Evolutionary conservation across 2,113 vertebrate species (phyloP).

Genomic region (Mixornis gularis): DNA sequence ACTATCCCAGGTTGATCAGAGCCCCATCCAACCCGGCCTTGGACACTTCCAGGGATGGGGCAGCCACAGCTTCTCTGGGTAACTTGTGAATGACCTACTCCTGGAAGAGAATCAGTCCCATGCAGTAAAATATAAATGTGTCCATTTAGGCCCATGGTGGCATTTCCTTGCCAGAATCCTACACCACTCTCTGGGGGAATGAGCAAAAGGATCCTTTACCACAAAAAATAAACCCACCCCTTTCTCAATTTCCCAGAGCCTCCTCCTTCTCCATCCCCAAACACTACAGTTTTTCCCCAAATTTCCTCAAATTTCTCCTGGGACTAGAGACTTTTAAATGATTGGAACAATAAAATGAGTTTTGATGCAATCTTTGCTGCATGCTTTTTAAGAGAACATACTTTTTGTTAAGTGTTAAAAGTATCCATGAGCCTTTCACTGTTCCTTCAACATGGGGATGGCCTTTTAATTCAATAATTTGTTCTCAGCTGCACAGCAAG

Average conservation of each 20-base stretch:
- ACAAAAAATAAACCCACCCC: background rate
- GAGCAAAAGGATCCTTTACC: background rate
- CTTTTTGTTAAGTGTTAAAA: background rate
- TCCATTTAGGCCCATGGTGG: background rate
- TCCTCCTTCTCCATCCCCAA: background rate
- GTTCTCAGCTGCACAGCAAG: background rate
- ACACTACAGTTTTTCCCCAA: background rate
- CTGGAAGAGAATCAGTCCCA: background rate
- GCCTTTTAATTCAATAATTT: background rate
- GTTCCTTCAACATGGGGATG: fast-evolving
- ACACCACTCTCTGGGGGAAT: background rate
- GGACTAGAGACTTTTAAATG: background rate
- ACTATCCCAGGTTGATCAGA: fast-evolving
- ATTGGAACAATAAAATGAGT: background rate
- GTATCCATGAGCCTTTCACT: background rate
- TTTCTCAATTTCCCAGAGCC: background rate
- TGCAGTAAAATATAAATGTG: background rate
- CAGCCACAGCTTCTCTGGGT: background rate
- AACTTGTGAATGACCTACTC: background rate
- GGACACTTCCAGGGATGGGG: background rate
- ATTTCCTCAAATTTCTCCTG: background rate
- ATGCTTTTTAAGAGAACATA: background rate
- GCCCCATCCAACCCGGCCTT: background rate
- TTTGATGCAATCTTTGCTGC: background rate
- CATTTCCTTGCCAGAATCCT: background rate